Conservation (phyloP, 2,888 invertebrate genomes). For the Hemicrepidius hirtus region DNA sequence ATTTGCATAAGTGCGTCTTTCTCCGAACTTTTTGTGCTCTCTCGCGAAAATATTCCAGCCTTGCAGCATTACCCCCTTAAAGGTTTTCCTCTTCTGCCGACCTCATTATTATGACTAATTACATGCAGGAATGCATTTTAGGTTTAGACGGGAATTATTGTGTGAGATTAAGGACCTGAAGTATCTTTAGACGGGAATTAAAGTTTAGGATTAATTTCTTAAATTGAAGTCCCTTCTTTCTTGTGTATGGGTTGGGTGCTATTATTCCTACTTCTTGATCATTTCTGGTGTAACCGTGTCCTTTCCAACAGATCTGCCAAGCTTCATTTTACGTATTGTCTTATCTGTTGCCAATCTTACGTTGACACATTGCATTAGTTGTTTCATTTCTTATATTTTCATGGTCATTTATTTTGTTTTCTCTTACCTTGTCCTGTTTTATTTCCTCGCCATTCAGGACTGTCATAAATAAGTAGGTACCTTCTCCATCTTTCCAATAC, state of each 20-base stretch:
- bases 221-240: too few species aligned
- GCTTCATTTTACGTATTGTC: not conserved
- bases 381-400: not conserved
- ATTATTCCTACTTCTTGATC: not conserved
- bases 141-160: too few species aligned
- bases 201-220: too few species aligned
- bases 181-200: too few species aligned
- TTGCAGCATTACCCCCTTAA: too few species aligned
- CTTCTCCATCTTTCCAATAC: conserved; percentile 17
- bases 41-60: too few species aligned
- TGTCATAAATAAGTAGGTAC: conserved; percentile 3
- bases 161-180: too few species aligned
- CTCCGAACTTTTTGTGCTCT: too few species aligned
- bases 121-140: too few species aligned
- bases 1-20: too few species aligned
- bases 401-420: conserved; percentile 2
- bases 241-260: not conserved
- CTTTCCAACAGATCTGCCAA: not conserved
- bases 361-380: not conserved
- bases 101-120: too few species aligned
- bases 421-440: not conserved
- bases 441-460: not conserved
- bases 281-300: conserved; percentile 1
- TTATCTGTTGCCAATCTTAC: conserved; percentile 9
- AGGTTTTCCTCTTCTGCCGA: too few species aligned